Evolutionary conservation across 2,888 invertebrate genomes (phyloP).

Genomic region (Myopa tessellatipennis): DNA sequence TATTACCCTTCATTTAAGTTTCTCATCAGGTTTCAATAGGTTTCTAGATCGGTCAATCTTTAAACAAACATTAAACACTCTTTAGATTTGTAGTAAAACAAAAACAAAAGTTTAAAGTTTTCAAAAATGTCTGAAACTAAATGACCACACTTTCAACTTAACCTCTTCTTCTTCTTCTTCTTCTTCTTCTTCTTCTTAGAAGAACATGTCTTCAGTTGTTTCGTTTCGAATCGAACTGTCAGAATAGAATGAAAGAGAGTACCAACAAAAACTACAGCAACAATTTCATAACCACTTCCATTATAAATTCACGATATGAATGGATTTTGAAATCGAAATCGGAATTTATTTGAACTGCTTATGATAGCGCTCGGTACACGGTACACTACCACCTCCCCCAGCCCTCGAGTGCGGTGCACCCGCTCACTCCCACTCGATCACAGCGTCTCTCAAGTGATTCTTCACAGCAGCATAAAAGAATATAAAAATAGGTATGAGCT

Average conservation of each 20-base stretch:
- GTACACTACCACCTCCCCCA: not conserved
- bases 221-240: not conserved
- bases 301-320: constrained; percentile 12
- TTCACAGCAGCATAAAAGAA: not conserved
- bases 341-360: not conserved
- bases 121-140: too few relatives aligned
- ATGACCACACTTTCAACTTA: too few relatives aligned
- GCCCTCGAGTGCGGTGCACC: not conserved
- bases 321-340: constrained; percentile 14
- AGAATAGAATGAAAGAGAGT: not conserved
- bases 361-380: not conserved
- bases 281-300: not conserved
- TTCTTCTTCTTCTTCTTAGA: too few relatives aligned
- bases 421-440: not conserved
- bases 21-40: too few relatives aligned
- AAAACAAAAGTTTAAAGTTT: too few relatives aligned
- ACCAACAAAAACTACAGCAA: not conserved
- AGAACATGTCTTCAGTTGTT: not conserved
- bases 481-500: not conserved
- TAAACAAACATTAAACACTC: too few relatives aligned
- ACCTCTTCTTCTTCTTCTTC: too few relatives aligned
- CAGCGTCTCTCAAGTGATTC: not conserved
- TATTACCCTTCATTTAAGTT: too few relatives aligned
- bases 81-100: too few relatives aligned
- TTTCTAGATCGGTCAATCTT: too few relatives aligned